These are phyloP conservation scores for Hyposmocoma kahamanoa DNA, from an alignment of 1,140 invertebrate species.

Conservation along the genomic window DNA sequence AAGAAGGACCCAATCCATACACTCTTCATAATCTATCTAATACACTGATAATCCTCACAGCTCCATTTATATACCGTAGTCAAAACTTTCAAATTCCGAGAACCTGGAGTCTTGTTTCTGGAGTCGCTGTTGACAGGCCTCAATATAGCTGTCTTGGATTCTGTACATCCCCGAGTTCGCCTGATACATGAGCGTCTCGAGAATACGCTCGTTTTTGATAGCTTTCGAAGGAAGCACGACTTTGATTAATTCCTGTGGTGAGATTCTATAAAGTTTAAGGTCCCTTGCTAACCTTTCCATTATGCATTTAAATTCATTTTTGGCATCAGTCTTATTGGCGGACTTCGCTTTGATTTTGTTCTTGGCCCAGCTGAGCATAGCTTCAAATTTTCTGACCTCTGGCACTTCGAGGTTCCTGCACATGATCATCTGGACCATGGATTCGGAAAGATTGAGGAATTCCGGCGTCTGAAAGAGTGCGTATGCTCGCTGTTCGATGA, in stretches of 20 bases:
- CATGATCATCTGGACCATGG: conserved; percentile 97
- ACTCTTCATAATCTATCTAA: conserved; percentile 60
- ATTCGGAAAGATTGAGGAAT: conserved; percentile 91
- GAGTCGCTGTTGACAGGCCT: conserved; percentile 89
- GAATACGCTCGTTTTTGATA: conserved; percentile 93
- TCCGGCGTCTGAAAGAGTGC: conserved; percentile 88
- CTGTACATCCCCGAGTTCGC: conserved; percentile 94
- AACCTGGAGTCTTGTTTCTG: conserved; percentile 90
- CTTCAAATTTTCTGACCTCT: conserved; percentile 95
- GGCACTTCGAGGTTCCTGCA: conserved; percentile 88
- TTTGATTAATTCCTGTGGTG: conserved; percentile 94
- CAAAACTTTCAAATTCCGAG: conserved; percentile 86
- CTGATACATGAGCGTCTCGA: conserved; percentile 95
- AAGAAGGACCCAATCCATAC: conserved; percentile 53
- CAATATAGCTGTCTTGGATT: conserved; percentile 90
- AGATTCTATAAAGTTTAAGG: conserved; percentile 92
- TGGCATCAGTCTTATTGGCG: conserved; percentile 85
- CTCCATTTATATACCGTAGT: conserved; percentile 78
- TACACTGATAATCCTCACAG: conserved; percentile 69
- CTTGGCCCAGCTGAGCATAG: conserved; percentile 92
- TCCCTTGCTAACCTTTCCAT: conserved; percentile 93
- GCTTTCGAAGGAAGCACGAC: conserved; percentile 94
- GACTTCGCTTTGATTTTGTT: conserved; percentile 86
- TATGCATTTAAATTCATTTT: conserved; percentile 92
- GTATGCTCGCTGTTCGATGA: conserved; percentile 89